Conservation (phyloP, 2,888 invertebrate genomes). For the Aporophyla nigra region DNA sequence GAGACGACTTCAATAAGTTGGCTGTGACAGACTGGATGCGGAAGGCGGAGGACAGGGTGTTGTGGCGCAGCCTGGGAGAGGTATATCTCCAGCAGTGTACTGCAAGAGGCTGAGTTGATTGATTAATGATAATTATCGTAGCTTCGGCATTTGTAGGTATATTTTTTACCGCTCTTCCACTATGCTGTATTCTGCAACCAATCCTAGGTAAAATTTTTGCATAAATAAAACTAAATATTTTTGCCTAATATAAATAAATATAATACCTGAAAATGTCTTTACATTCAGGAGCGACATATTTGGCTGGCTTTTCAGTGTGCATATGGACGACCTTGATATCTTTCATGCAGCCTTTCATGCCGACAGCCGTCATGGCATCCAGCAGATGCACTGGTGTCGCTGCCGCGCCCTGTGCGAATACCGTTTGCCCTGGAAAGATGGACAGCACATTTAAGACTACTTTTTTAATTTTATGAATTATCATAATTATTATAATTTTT, state of each 20-base stretch:
- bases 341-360: conserved; percentile 92
- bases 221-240: background rate
- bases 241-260: background rate
- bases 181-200: background rate
- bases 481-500: too few species aligned
- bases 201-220: background rate
- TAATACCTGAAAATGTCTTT: conserved; percentile 92
- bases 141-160: background rate
- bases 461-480: background rate
- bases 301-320: conserved; percentile 96
- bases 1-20: too few species aligned
- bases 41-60: too few species aligned
- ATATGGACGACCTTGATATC: conserved; percentile 97
- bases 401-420: conserved; percentile 97
- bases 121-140: too few species aligned
- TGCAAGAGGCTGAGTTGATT: too few species aligned
- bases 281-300: conserved; percentile 94
- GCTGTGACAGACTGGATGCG: too few species aligned
- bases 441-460: background rate
- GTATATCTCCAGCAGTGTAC: too few species aligned
- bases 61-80: too few species aligned
- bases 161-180: background rate
- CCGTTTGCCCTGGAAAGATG: conserved; percentile 93
- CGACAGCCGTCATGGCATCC: conserved; percentile 95
- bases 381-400: conserved; percentile 96